Evolutionary conservation across 2,888 invertebrate genomes (phyloP), one percentile per base, ranked within the genome.

Genomic region (Meghimatium bilineatum): DNA sequence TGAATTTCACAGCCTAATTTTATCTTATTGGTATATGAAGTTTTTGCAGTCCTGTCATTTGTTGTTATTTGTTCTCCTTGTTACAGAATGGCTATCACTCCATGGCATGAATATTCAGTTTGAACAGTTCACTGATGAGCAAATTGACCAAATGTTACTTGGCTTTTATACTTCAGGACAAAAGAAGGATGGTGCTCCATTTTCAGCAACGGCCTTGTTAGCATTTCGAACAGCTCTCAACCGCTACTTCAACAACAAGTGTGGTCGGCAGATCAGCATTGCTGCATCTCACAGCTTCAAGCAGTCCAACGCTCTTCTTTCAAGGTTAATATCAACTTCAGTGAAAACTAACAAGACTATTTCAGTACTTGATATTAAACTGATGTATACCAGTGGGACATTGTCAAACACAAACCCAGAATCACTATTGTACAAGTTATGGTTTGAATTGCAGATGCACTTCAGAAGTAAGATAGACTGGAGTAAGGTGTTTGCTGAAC

Each of bases 381-480:
- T 76, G 78, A 72, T 85, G 77, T 85, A 85, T 49, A 80, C 80
- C n/a, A 83, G 63, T 77, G 78, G 81, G 8, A 56, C 74, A 20
- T 60, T 85, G 32, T 80, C 74, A n/a, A 76, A 71, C 26, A 38
- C 75, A 38, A 86, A 56, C 60, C 86, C 86, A 26, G 38, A 74
- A 56, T 81, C 86, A 8, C 36, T 86, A 66, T 72, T 86, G 52
- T 78, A 75, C 71, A 86, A 86, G 44, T 85, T 86, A 10, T 86
- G 86, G 86, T 86, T 86, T 82, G 86, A 86, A 36, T 56, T 86
- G n/a, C 86, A 85, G 67, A 77, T 86, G 38, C 81, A 86, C 38
- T 85, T 85, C 67, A 75, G 86, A n/a, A 82, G 75, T 38, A 84
- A 80, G 36, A 44, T 84, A 29, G 75, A 75, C 38, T 85, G 85